These are phyloP conservation scores for Trichogramma pretiosum DNA, from an alignment of 1,140 invertebrate species.

Conservation along the genomic window DNA sequence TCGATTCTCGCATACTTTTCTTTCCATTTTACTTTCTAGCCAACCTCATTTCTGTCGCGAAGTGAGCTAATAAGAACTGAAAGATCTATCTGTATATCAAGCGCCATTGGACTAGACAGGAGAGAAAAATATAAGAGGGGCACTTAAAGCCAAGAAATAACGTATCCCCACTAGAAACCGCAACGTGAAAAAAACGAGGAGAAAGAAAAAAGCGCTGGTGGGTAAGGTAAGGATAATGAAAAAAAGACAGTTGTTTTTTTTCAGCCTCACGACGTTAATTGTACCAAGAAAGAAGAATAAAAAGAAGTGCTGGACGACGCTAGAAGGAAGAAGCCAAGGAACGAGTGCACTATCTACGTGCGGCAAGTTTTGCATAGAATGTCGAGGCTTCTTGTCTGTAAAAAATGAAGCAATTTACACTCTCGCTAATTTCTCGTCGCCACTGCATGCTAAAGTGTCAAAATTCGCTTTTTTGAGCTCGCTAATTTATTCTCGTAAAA, in stretches of 20 bases:
- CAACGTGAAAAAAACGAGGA: neutral
- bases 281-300: neutral
- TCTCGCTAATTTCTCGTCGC: no score
- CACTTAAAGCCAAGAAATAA: conserved; percentile 1
- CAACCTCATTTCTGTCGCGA: no score
- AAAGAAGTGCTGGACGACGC: no score
- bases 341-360: no score
- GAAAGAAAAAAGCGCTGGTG: neutral
- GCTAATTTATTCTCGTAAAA: no score
- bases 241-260: neutral
- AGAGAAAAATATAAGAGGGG: neutral
- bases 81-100: no score
- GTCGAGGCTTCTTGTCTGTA: neutral
- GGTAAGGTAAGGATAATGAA: conserved; percentile 4
- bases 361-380: conserved; percentile 6
- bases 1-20: no score
- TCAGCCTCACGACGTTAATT: conserved; percentile 3
- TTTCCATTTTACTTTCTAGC: no score
- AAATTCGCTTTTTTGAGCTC: conserved; percentile 3
- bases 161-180: neutral
- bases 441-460: no score
- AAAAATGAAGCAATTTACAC: conserved; percentile 5
- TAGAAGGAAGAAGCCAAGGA: neutral
- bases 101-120: neutral
- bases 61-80: no score